phyloP scores from a whole-genome alignment of 2,113 vertebrate genomes.

The Myotis davidii region DNA sequence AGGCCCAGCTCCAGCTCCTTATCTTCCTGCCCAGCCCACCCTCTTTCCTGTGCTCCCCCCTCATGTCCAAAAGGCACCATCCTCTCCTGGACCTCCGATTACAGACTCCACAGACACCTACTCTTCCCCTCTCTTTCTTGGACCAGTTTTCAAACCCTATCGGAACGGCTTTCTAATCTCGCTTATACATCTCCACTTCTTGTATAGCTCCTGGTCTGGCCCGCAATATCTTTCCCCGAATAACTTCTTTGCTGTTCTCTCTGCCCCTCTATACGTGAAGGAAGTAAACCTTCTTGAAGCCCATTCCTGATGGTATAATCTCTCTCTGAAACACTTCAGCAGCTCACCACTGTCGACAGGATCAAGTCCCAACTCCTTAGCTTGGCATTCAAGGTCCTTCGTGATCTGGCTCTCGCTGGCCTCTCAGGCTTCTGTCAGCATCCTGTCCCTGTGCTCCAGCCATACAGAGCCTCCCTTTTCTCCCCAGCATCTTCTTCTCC shows the following conservation, averaged over 20 bases:
- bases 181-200: neutral
- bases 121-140: neutral
- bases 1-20: neutral
- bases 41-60: neutral
- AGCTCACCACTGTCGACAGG: neutral
- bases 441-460: neutral
- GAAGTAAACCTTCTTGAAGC: conserved; percentile 18
- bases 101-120: neutral
- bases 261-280: neutral
- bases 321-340: neutral
- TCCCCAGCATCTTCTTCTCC: neutral
- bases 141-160: neutral
- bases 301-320: neutral
- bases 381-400: neutral
- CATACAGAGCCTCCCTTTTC: fast-evolving
- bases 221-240: neutral
- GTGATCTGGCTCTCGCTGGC: neutral
- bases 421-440: neutral
- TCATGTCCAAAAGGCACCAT: neutral
- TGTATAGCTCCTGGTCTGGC: neutral
- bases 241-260: neutral
- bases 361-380: neutral
- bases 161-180: neutral
- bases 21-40: neutral
- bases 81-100: neutral